Evolutionary conservation across 2,888 invertebrate species (phyloP).

Genomic region (Atherix ibis): DNA sequence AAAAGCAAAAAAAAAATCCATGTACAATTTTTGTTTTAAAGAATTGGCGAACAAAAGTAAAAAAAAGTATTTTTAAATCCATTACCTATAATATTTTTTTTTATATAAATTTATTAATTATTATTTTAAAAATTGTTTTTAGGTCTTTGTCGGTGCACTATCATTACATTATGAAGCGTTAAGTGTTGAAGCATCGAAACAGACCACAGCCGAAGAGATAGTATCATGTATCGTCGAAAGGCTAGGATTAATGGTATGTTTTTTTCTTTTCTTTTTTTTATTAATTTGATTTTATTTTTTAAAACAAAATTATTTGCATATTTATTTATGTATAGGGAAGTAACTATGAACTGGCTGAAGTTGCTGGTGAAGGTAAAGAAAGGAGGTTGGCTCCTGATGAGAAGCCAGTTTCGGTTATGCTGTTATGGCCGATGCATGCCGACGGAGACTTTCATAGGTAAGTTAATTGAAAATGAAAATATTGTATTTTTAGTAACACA

Average conservation of each 20-base stretch:
- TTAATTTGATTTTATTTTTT: background rate
- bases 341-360: conserved; percentile 70
- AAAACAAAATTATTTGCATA: conserved; percentile 26
- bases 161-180: conserved; percentile 79
- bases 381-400: conserved; percentile 66
- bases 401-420: conserved; percentile 68
- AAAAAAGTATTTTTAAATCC: no score
- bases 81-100: background rate
- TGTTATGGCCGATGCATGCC: conserved; percentile 60
- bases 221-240: conserved; percentile 74
- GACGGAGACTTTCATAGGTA: conserved; percentile 25
- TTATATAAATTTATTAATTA: background rate
- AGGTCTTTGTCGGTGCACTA: conserved; percentile 80
- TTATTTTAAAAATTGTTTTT: conserved; percentile 16
- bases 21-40: no score
- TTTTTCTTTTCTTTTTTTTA: conserved; percentile 16
- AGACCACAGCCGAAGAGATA: conserved; percentile 82
- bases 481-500: background rate
- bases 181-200: conserved; percentile 80
- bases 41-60: no score
- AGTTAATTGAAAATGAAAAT: background rate
- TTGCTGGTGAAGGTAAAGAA: conserved; percentile 84
- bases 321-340: conserved; percentile 32
- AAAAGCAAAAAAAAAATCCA: no score
- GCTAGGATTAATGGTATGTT: conserved; percentile 41